Base-by-base conservation (phyloP, 2,888 invertebrate species). In the Drosophila infuscata region DNA sequence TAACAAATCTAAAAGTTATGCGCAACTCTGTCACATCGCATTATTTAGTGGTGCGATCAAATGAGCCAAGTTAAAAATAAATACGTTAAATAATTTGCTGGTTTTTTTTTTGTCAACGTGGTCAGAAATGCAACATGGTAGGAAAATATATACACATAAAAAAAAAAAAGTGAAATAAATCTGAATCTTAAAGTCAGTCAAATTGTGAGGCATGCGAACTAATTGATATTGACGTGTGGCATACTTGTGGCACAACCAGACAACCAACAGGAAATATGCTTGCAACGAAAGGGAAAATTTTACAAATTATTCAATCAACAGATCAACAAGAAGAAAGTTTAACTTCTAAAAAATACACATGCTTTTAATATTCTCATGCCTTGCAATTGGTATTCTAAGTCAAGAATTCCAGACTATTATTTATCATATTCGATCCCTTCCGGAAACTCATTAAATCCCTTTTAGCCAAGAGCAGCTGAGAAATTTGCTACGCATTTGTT, bases 11-110 rank as follows among this genome's bases (percentile, higher is more conserved):
- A 56, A 54, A 61, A 72, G 71, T 77, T 77, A 77, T 74, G 79
- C 71, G 61, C 71, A 36, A 62, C 51, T 65, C 90, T 84, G 85
- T 85, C 85, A 84, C 74, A 80, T 70, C 66, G 72, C 33, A 88
- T 85, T 82, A 89, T 73, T 58, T 66, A 69, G 57, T 69, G 73
- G 67, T 61, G 70, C 68, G 77, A 72, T 68, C 73, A 72, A 66
- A 53, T 49, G 60, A 76, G 69, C 59, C 67, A 73, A 63, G 65
- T 75, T 64, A 57, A 56, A 51, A 56, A 25, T 25, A 63, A 35
- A 63, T 38, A 49, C 48, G 12, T 17, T 30, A 5, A 58, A 33
- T 29, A 56, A 57, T 49, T 59, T 41, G 38, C 32, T 32, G 29
- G 11, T 12, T 25, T 54, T 53, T 54, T 53, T 57, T 57, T 32